Percentiles rank a stretch among this genome's conserved stretches.
phyloP scores from a whole-genome alignment of 2,888 invertebrate genomes.

The Brachynemurus nebulosus region DNA sequence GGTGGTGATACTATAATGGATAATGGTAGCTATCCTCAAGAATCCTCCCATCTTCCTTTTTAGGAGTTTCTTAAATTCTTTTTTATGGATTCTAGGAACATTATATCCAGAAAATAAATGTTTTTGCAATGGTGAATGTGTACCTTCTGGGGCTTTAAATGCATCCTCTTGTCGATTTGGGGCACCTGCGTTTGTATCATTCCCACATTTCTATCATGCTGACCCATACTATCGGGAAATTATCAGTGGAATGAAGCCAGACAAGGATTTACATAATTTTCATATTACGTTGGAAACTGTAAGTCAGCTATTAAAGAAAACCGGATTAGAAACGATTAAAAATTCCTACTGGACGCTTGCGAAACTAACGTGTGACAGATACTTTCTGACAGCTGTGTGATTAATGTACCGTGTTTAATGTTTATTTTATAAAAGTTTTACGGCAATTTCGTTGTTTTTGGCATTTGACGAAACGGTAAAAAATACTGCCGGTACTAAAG shows the following conservation, averaged over 20 bases:
- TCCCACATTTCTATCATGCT: slow-evolving; percentile 71
- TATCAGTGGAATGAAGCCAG: slow-evolving; percentile 55
- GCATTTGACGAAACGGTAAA: too few species aligned
- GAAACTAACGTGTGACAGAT: too few species aligned
- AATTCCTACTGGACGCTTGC: too few species aligned
- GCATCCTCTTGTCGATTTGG: slow-evolving; percentile 66
- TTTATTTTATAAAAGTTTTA: too few species aligned
- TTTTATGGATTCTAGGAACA: slow-evolving; percentile 34
- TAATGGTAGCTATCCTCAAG: slow-evolving; percentile 50
- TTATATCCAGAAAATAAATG: slow-evolving; percentile 47
- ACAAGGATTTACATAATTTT: slow-evolving; percentile 56
- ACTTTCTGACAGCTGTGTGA: too few species aligned
- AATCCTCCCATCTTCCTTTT: neutral
- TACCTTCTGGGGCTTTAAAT: slow-evolving; percentile 60
- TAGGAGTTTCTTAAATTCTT: neutral
- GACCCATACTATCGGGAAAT: slow-evolving; percentile 49
- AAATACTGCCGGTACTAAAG: too few species aligned
- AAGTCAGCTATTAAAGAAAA: slow-evolving; percentile 22
- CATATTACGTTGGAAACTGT: slow-evolving; percentile 65
- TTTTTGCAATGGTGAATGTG: slow-evolving; percentile 58
- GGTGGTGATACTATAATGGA: slow-evolving; percentile 51
- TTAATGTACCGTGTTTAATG: too few species aligned
- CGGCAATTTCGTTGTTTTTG: too few species aligned
- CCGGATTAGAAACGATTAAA: neutral
- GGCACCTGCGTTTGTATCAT: slow-evolving; percentile 69